phyloP scores from a whole-genome alignment of 2,113 vertebrate species.

The Callorhinus ursinus region DNA sequence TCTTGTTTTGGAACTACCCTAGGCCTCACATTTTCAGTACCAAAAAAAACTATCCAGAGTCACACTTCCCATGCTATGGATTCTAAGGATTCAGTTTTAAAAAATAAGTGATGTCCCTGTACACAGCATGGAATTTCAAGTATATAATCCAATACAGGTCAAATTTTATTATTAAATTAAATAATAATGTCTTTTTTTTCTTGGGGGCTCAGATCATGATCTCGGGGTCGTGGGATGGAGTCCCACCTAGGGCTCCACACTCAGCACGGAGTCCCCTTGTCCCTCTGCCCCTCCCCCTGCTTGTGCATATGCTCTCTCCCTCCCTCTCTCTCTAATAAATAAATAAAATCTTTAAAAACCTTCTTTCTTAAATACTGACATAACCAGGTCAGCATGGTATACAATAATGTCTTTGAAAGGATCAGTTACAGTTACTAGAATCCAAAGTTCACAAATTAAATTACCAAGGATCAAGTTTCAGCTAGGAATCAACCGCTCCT shows the following conservation, averaged over 20 bases:
- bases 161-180: background rate
- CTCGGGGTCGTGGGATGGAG: no score
- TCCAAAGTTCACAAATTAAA: conserved; percentile 39
- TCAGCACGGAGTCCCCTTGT: no score
- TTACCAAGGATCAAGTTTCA: conserved; percentile 41
- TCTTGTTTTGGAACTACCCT: background rate
- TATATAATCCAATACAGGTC: background rate
- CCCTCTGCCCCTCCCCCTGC: no score
- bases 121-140: background rate
- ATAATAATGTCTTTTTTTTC: no score
- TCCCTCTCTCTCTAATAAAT: no score
- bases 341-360: background rate
- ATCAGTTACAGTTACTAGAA: background rate
- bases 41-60: background rate
- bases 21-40: background rate
- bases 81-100: background rate
- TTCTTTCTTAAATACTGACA: conserved; percentile 28
- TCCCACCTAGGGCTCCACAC: no score
- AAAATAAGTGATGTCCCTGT: background rate
- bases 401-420: conserved; percentile 17
- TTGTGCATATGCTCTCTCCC: no score
- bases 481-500: conserved; percentile 14
- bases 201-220: background rate
- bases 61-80: background rate
- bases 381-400: background rate